These are phyloP conservation scores for Pseudorectes ferrugineus DNA, from an alignment of 2,113 vertebrate genomes.

Conservation along the genomic window DNA sequence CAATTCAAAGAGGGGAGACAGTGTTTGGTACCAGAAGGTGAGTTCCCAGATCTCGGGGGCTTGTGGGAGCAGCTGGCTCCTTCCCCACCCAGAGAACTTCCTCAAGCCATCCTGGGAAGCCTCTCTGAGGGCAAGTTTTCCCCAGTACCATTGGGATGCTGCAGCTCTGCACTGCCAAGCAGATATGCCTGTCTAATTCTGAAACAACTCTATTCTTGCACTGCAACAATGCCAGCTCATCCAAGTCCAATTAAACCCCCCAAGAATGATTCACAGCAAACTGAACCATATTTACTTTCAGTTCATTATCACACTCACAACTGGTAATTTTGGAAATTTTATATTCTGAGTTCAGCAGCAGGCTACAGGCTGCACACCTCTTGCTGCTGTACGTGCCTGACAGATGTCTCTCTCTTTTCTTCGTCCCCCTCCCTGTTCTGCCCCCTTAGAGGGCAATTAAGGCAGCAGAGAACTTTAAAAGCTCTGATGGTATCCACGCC, in stretches of 20 bases:
- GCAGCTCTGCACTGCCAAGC: background rate
- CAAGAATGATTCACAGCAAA: background rate
- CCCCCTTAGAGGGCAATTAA: background rate
- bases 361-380: background rate
- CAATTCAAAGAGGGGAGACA: background rate
- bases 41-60: background rate
- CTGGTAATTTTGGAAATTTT: constrained; percentile 59
- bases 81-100: background rate
- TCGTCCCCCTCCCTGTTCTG: background rate
- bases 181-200: background rate
- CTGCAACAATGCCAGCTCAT: background rate
- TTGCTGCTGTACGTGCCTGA: background rate
- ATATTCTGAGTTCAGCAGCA: constrained; percentile 48
- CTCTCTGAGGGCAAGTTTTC: background rate
- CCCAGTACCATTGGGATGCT: background rate
- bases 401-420: background rate
- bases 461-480: background rate
- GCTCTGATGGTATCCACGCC: background rate
- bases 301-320: constrained; percentile 55
- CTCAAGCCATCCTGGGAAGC: background rate
- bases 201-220: background rate
- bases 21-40: background rate
- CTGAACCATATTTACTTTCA: constrained; percentile 57
- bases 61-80: background rate
- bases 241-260: constrained; percentile 14